Base-by-base conservation (phyloP, 1,140 invertebrate genomes). In the Druon quercuslanigerum region DNA sequence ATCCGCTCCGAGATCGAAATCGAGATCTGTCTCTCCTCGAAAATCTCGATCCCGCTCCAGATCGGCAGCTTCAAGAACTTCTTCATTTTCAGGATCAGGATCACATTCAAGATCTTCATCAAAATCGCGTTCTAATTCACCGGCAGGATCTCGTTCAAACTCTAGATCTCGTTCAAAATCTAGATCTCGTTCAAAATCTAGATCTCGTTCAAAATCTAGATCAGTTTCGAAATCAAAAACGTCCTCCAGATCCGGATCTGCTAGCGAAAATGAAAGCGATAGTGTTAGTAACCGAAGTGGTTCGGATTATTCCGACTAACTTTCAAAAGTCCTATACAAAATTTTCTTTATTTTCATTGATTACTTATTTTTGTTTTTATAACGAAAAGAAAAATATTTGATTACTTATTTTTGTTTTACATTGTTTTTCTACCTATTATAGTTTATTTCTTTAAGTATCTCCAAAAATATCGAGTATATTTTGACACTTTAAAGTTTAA, bases 221-320 rank as follows among this genome's bases (percentile, higher is more conserved):
- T 91, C 89, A 8, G 79, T 83, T 78, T 92, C 91, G 16, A 78
- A 80, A 51, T 92, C 90, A 40, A 54, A 85, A 57, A 91, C 87
- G 50, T 66, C 74, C 12, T 87, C 82, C 20, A 8, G 60, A 6
- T 66, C 60, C 3, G 40, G 60, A 66, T 66, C 60, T 46, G 7
- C 40, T 11, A 46, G 40, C 40, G 85, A 77, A 13, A 89, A 87
- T 57, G 87, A 84, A 5, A 88, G 86, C 50, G 89, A 76, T 2
- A 89, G 85, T 60, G 87, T 56, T 1, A 88, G 86, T 50, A 83
- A 76, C 0, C 86, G 85, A 54, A 88, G 86, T 73, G 88, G 85
- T 72, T 88, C 87, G 51, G 90, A 82, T 4, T 91, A 46, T 9
- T 46, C 40, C 40, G 40, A 46, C 40, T 46, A 46, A 11, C 7